Conservation (phyloP, 1,140 invertebrate genomes). For the Hermetia illucens region DNA sequence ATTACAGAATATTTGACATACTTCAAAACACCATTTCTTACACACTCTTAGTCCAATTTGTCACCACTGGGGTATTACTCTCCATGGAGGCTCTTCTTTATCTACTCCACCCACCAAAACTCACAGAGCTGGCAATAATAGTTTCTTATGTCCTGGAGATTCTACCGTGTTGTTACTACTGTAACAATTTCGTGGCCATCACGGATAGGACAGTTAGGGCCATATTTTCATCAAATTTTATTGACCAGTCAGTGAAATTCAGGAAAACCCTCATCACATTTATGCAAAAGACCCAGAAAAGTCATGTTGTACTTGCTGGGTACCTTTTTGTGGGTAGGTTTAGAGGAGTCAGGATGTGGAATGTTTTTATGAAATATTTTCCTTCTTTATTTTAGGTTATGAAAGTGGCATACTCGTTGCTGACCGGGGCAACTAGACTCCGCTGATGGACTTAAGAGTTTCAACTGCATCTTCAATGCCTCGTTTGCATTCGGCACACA, state of each 20-base stretch:
- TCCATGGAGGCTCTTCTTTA: slow-evolving; percentile 6
- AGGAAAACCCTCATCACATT: slow-evolving; percentile 9
- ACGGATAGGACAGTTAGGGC: slow-evolving; percentile 5
- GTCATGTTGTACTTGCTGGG: slow-evolving; percentile 6
- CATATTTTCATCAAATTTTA: slow-evolving; percentile 7
- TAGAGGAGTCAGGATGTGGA: too few species aligned
- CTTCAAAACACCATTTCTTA: slow-evolving; percentile 6
- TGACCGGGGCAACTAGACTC: too few species aligned
- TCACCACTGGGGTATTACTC: slow-evolving; percentile 6
- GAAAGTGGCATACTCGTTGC: too few species aligned
- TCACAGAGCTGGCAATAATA: slow-evolving; percentile 4
- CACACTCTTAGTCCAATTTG: slow-evolving; percentile 7
- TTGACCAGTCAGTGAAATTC: slow-evolving; percentile 6
- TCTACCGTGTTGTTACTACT: slow-evolving; percentile 7
- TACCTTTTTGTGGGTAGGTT: slow-evolving; percentile 7
- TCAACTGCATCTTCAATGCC: too few species aligned
- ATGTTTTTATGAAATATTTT: too few species aligned
- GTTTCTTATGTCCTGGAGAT: slow-evolving; percentile 6
- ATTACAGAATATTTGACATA: slow-evolving; percentile 6
- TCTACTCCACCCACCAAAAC: slow-evolving; percentile 3
- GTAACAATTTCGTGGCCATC: slow-evolving; percentile 5
- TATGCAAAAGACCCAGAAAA: slow-evolving; percentile 8
- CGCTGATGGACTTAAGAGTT: too few species aligned
- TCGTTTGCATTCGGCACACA: too few species aligned
- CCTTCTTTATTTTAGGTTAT: too few species aligned